These are phyloP conservation scores for Stegostoma tigrinum DNA, from an alignment of 2,113 vertebrate species.

Conservation along the genomic window DNA sequence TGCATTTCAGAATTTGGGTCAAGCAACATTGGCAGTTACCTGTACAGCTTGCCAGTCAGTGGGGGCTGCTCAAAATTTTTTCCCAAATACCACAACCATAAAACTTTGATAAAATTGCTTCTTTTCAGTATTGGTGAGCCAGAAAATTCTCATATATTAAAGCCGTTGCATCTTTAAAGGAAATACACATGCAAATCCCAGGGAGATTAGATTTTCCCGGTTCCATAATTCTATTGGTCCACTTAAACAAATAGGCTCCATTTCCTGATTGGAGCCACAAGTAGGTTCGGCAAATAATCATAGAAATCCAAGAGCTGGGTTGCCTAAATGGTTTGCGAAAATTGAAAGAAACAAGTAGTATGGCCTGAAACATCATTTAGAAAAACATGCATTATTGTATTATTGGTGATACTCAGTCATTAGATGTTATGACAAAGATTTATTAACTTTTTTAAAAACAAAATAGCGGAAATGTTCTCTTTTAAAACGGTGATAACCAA, in stretches of 20 bases:
- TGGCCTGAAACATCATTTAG: background rate
- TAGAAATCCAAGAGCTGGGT: background rate
- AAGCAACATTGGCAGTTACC: background rate
- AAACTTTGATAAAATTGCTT: background rate
- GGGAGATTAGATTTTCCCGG: background rate
- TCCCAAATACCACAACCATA: background rate
- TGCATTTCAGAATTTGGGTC: background rate
- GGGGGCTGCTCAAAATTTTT: background rate
- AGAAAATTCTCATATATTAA: background rate
- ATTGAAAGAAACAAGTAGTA: background rate
- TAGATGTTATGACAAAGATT: background rate
- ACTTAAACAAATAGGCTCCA: background rate
- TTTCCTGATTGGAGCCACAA: background rate
- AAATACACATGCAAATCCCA: background rate
- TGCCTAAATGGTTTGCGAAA: background rate
- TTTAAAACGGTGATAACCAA: background rate
- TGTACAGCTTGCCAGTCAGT: background rate
- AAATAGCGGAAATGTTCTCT: background rate
- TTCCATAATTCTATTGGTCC: background rate
- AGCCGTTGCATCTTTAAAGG: background rate
- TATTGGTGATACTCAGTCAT: background rate
- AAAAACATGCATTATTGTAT: background rate
- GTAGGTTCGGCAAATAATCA: background rate
- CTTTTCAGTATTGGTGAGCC: background rate
- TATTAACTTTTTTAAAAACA: background rate